phyloP scores from a whole-genome alignment of 2,797 vertebrate genomes.

The Macropus fuliginosus region DNA sequence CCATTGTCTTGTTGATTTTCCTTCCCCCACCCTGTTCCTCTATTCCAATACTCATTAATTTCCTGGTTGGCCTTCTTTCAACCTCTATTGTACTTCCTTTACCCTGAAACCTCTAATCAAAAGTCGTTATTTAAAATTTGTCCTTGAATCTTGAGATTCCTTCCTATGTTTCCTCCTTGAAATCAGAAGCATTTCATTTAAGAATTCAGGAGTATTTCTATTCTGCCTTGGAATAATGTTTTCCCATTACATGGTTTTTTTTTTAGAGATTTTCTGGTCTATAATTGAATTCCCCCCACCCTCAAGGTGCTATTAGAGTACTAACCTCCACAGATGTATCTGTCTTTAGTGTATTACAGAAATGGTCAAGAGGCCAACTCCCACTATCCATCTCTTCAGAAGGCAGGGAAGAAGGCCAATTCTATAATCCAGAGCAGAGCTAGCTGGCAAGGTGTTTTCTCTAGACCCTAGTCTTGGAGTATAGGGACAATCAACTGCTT shows the following conservation, averaged over 20 bases:
- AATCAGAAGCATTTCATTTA: conserved; percentile 47
- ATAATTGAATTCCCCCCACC: not conserved
- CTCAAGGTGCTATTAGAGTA: not conserved
- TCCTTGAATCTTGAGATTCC: not conserved
- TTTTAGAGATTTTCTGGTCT: not conserved
- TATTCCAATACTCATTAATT: conserved; percentile 43
- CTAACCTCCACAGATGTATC: not conserved
- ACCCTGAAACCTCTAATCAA: conserved; percentile 54
- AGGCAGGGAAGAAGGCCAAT: not conserved
- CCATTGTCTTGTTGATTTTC: not conserved
- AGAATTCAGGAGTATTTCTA: conserved; percentile 24
- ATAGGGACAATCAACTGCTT: not conserved
- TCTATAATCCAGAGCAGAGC: not conserved
- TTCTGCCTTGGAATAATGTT: conserved; percentile 1
- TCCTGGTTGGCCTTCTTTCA: conserved; percentile 52
- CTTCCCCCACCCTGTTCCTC: conserved; percentile 16
- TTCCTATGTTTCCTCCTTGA: not conserved
- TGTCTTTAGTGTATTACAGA: not conserved
- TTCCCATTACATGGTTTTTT: not conserved
- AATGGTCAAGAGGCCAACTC: not conserved
- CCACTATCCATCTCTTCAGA: not conserved
- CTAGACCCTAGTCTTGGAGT: not conserved
- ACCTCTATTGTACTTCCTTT: conserved; percentile 24
- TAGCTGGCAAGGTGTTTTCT: not conserved
- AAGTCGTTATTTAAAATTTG: conserved; percentile 2